Base-by-base conservation (phyloP, 2,113 vertebrate genomes). In the Carettochelys insculpta region DNA sequence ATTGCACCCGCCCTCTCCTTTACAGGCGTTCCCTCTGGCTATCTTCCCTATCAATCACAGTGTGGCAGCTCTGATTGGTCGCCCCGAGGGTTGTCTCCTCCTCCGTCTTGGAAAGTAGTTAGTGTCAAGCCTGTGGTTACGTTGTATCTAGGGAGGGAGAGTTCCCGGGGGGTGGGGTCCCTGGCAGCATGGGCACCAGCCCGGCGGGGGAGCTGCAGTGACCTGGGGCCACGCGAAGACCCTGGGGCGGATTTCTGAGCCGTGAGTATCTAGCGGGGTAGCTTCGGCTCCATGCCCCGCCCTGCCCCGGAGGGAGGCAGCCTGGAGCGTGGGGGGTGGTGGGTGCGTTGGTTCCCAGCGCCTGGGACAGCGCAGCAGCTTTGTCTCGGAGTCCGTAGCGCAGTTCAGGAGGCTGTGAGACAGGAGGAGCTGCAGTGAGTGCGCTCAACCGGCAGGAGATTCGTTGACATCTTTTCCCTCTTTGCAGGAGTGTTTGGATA, bases 91-190 rank as follows among this genome's bases (percentile, higher is more conserved):
- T 71, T 24, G 87, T 48, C 16, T 54, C 86, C 83, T 51, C 86
- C 95, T 82, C 5, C 11, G 12, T 43, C 90, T 77, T 96, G 91
- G 90, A 97, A 97, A 96, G 92, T 94, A 90, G 96, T 93, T 97
- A 65, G 86, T 90, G 84, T 73, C 94, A 77, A 65, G 92, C 85
- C 43, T 84, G 0, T 0, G 13, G 53, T 61, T 16, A 68, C 38
- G 14, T 6, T 13, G 92, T 78, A 1, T n/a, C 34, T 6, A 52
- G 86, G 7, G 87, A 50, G 78, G 2, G 77, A 38, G 22, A n/a
- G 61, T 38, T 22, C 3, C 34, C 65, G 29, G 81, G 8, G 52
- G n/a, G 79, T 6, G 61, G 34, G 31, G n/a, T n/a, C n/a, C n/a
- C n/a, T n/a, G 29, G 86, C 41, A 25, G 38, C 24, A 16, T 43